Evolutionary conservation across 2,113 vertebrate genomes (phyloP), one percentile per base, ranked within the genome.

Genomic region (Eupsittula cactorum): DNA sequence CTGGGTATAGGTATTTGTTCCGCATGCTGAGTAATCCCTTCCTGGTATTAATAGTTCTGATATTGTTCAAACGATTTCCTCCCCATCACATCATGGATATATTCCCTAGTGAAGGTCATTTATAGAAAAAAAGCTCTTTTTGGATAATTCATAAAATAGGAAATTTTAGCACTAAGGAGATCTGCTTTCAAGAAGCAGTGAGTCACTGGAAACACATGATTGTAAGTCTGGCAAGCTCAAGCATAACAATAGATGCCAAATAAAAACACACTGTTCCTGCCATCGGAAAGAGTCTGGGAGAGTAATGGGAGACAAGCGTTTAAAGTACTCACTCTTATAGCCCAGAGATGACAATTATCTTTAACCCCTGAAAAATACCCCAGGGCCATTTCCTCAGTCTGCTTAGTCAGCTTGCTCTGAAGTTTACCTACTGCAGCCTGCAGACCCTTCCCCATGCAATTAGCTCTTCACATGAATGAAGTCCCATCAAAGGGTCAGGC

Each of bases 141-240:
- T 18, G 62, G 77, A 49, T 68, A 91, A 89, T 92, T 93, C 74
- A 87, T 82, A 82, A 94, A 93, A 84, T 69, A 41, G 74, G 88
- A 96, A 86, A 86, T 84, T 89, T 69, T 92, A 96, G 37, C 63
- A 75, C 84, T 74, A 55, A 64, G 49, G 62, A 89, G 76, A 84
- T 59, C 93, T 88, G 86, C 70, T 95, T 94, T 95, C 52, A 94
- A 92, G 91, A 90, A 89, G 92, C 28, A 0, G 63, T 94, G 95
- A 94, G 83, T 97, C 95, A 94, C 77, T 87, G 81, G 92, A 95
- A 97, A 95, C 28, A 79, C 11, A 67, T 62, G 52, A 83, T 13
- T 75, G 1, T 69, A 82, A 90, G 8, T 52, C 86, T 94, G 90
- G 86, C 86, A 94, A 89, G 60, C 57, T 87, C 67, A 69, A 64